These are phyloP conservation scores for Sceloporus tristichus DNA, from an alignment of 2,113 vertebrate species.

Conservation along the genomic window DNA sequence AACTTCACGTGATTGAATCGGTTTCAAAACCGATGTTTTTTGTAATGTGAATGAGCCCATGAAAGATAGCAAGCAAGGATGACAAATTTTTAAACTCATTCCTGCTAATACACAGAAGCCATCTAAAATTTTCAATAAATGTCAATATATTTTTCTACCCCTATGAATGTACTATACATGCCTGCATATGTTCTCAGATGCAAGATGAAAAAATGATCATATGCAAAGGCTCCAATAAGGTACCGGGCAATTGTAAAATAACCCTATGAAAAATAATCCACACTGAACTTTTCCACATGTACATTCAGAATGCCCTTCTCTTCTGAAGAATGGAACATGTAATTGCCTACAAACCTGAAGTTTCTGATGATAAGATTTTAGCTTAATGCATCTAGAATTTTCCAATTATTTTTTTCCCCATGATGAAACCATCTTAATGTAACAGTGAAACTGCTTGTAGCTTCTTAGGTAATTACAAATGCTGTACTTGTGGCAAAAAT, in stretches of 20 bases:
- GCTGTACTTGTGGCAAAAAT: slow-evolving; percentile 24
- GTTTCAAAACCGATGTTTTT: too few relatives aligned
- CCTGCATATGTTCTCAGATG: not conserved
- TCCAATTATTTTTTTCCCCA: not conserved
- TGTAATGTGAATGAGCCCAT: too few relatives aligned
- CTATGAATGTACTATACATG: too few relatives aligned
- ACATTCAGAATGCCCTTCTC: not conserved
- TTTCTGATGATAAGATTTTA: not conserved
- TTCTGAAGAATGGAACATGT: not conserved
- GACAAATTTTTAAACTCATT: too few relatives aligned
- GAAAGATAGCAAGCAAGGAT: too few relatives aligned
- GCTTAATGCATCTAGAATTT: not conserved
- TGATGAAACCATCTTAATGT: not conserved
- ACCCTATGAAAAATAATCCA: not conserved
- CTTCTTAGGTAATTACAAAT: not conserved
- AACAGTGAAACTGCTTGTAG: not conserved
- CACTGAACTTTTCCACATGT: not conserved
- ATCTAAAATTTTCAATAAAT: not conserved
- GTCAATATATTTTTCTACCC: too few relatives aligned
- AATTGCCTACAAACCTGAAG: not conserved
- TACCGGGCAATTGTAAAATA: not conserved
- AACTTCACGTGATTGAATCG: too few relatives aligned
- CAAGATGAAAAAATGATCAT: not conserved
- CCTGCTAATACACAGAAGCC: not conserved
- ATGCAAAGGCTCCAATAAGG: not conserved